Evolutionary conservation across 2,113 vertebrate species (phyloP), one percentile per base, ranked within the genome.

Genomic region (Accipiter cooperii): DNA sequence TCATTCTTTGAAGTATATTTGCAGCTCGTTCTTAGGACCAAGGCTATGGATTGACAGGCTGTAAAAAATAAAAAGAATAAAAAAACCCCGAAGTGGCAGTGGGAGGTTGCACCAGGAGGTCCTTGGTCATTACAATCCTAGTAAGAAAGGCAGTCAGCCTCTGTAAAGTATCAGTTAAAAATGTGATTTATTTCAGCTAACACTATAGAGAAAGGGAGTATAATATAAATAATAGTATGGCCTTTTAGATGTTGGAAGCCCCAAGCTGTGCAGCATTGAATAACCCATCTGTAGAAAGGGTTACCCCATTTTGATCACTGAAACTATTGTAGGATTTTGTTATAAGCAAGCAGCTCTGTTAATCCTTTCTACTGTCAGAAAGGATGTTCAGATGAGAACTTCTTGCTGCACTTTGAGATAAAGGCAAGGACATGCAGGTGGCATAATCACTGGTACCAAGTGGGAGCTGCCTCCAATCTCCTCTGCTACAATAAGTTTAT

Each of bases 1-100:
- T 73, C 36, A 17, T 73, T 92, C 21, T 65, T 76, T 91, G 60
- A 79, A 38, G 28, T 61, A 3, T 54, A 61, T 69, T 93, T 95
- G 57, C 49, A 60, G 34, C 24, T 80, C 4, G 3, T 86, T 44
- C n/a, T 75, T 82, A 52, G 17, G 28, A 82, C 24, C 21, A 60
- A 69, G 44, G 38, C 17, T 84, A 5, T 49, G 42, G 49, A 68
- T 34, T 84, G 61, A 69, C n/a, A 40, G 44, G 25, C 21, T 79
- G 17, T 34, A 31, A 85, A 91, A 89, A 57, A 18, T 16, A 73
- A 68, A 68, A 94, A 65, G 38, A 58, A 18, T 33, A 0, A 64
- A 74, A 83, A 77, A 60, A 10, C 12, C 2, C 15, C 7, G 5
- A 60, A 31, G 20, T 73, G 34, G 0, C 4, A 3, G 4, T 1